These are phyloP conservation scores for Myathropa florea DNA, from an alignment of 2,888 invertebrate genomes.

Conservation along the genomic window DNA sequence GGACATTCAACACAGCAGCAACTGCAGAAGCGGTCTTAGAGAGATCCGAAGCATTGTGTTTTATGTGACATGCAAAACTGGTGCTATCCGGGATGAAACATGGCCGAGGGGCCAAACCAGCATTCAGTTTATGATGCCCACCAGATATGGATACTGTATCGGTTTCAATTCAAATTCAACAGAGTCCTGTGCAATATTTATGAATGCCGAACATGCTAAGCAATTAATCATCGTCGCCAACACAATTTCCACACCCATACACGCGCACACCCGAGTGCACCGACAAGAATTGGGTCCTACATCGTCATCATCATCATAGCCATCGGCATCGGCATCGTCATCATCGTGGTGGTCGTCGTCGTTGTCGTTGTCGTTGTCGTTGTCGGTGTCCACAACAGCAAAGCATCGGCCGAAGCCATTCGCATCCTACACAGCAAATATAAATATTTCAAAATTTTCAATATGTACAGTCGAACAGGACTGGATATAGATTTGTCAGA, in stretches of 20 bases:
- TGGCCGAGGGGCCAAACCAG: not conserved
- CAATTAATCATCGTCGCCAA: slow-evolving; percentile 67
- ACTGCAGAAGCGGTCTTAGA: slow-evolving; percentile 47
- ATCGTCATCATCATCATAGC: slow-evolving; percentile 19
- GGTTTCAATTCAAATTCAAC: slow-evolving; percentile 68
- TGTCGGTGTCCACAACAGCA: not conserved
- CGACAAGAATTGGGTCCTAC: slow-evolving; percentile 34
- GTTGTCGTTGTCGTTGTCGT: slow-evolving; percentile 1
- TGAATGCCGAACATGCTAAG: slow-evolving; percentile 69
- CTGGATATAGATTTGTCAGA: slow-evolving; percentile 3
- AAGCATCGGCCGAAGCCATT: slow-evolving; percentile 34
- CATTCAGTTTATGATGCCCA: slow-evolving; percentile 40
- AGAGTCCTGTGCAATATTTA: slow-evolving; percentile 67
- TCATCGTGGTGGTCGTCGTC: not conserved
- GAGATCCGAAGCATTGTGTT: slow-evolving; percentile 46
- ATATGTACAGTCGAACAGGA: slow-evolving; percentile 31
- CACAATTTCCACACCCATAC: slow-evolving; percentile 1
- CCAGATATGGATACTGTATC: slow-evolving; percentile 57
- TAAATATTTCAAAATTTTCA: slow-evolving; percentile 70
- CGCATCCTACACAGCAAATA: slow-evolving; percentile 47
- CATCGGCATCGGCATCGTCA: slow-evolving; percentile 29
- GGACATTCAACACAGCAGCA: slow-evolving; percentile 46
- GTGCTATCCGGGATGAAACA: not conserved
- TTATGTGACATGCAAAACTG: slow-evolving; percentile 53
- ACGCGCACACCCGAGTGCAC: slow-evolving; percentile 24